Percentiles rank a stretch among this genome's conserved stretches.
These are phyloP conservation scores for Drosophila insularis DNA, from an alignment of 1,140 invertebrate genomes.

Conservation along the genomic window DNA sequence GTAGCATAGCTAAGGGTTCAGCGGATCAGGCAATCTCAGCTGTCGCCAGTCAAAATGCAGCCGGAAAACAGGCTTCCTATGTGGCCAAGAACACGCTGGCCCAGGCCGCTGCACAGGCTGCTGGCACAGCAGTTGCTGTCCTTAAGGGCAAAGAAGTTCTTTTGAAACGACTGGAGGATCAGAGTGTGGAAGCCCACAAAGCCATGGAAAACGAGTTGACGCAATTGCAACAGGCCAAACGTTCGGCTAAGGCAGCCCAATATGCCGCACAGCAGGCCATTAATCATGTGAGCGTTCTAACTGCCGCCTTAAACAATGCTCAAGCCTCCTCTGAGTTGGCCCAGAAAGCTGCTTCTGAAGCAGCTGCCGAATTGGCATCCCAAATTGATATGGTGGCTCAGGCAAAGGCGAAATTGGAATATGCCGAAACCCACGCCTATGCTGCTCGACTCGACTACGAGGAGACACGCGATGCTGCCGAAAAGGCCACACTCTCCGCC, in stretches of 20 bases:
- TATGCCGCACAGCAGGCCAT: slow-evolving; percentile 84
- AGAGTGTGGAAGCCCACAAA: slow-evolving; percentile 83
- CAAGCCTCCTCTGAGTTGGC: slow-evolving; percentile 84
- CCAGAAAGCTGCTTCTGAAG: slow-evolving; percentile 83
- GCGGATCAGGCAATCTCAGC: slow-evolving; percentile 87
- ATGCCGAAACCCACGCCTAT: slow-evolving; percentile 83
- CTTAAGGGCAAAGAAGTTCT: slow-evolving; percentile 85
- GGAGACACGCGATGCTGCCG: slow-evolving; percentile 84
- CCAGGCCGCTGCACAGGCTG: slow-evolving; percentile 83
- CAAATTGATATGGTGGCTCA: slow-evolving; percentile 85
- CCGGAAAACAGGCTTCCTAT: slow-evolving; percentile 84
- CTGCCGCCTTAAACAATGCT: slow-evolving; percentile 83
- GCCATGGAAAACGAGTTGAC: slow-evolving; percentile 83
- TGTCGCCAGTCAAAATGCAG: slow-evolving; percentile 82
- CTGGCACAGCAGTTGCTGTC: slow-evolving; percentile 83
- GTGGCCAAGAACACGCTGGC: slow-evolving; percentile 84
- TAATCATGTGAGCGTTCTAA: slow-evolving; percentile 83
- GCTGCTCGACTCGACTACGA: slow-evolving; percentile 84
- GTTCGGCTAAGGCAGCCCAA: slow-evolving; percentile 84
- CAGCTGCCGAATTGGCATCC: slow-evolving; percentile 84
- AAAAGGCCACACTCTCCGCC: slow-evolving; percentile 84
- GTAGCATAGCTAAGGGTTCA: slow-evolving; percentile 86
- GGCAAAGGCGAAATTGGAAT: slow-evolving; percentile 83
- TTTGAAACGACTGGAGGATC: slow-evolving; percentile 84
- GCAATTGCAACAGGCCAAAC: slow-evolving; percentile 84